A percentile compares a stretch with the other conserved stretches of the same genome.
phyloP scores from a whole-genome alignment of 2,797 vertebrate genomes.

The Hydrophis major region DNA sequence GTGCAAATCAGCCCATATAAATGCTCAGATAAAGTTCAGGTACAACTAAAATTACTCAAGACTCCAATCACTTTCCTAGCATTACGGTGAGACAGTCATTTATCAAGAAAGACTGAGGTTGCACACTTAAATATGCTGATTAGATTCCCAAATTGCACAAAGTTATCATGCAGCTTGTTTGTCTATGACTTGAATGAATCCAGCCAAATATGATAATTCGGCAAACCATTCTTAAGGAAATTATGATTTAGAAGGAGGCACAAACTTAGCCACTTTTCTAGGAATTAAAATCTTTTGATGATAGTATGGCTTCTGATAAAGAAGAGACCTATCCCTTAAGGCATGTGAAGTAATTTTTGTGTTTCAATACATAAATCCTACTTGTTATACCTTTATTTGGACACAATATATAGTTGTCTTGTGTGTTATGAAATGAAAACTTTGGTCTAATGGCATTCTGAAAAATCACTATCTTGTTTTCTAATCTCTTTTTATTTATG shows the following conservation, averaged over 20 bases:
- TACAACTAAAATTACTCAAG: not conserved
- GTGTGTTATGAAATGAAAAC: not conserved
- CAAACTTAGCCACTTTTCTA: not conserved
- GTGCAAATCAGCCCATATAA: not conserved
- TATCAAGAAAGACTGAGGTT: not conserved
- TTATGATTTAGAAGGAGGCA: not conserved
- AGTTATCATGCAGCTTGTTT: not conserved
- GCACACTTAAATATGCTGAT: not conserved
- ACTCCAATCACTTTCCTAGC: not conserved
- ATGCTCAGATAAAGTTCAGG: not conserved
- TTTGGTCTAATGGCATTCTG: not conserved
- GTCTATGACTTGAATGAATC: not conserved
- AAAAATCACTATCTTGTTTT: not conserved
- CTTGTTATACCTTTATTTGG: not conserved
- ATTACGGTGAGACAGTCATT: not conserved
- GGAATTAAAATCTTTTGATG: not conserved
- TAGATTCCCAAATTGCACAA: not conserved
- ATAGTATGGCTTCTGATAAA: not conserved
- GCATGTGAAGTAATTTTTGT: not conserved
- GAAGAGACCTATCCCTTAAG: not conserved
- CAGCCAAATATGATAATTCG: not conserved
- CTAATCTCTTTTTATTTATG: not conserved
- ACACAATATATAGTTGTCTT: not conserved
- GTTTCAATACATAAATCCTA: not conserved
- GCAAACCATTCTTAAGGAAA: not conserved